Base-by-base conservation (phyloP, 53 echinoderm and acorn worm genomes). In the Crossaster papposus region DNA sequence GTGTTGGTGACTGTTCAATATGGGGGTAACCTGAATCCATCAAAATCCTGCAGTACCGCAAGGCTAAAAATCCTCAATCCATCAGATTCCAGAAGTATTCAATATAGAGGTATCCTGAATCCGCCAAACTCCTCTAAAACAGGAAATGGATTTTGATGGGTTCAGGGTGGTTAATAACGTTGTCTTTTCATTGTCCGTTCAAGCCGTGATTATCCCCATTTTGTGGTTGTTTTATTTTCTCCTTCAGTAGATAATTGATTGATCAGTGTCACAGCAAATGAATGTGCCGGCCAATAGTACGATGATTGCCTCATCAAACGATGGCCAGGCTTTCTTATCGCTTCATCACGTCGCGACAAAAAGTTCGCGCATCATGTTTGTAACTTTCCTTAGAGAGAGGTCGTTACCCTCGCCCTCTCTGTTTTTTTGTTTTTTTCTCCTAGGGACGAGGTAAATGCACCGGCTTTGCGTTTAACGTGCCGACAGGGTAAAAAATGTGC, bases 221-320 rank as follows among this genome's bases (percentile, higher is more conserved):
- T 58, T 3, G 7, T 58, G 2, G 58, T 58, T 11, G 17, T 14
- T 58, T 58, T n/a, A n/a, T n/a, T 2, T 58, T 20, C 58, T 58
- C 17, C 44, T 58, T 58, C 58, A 58, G 58, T 58, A 58, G 58
- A 24, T 50, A 52, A 79, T 32, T 28, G 52, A 52, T 79, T 79
- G 24, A 79, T 79, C 52, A 23, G 50, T 51, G 79, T 51, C 79
- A 52, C 51, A 18, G 80, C 58, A 30, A 55, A 54, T 80, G 55
- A 14, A 32, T 78, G 54, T 80, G 13, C 51, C 23, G 30, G 78
- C 33, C 44, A 8, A 32, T 31, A n/a, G 14, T 37, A 65, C 31
- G 36, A 38, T 65, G 65, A 82, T 82, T 65, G 44, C 65, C 36
- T 65, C 28, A n/a, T 82, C 82, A 82, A 65, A 64, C 82, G n/a